Evolutionary conservation across 2,888 invertebrate species (phyloP).

Genomic region (Hirtodrosophila duncani): DNA sequence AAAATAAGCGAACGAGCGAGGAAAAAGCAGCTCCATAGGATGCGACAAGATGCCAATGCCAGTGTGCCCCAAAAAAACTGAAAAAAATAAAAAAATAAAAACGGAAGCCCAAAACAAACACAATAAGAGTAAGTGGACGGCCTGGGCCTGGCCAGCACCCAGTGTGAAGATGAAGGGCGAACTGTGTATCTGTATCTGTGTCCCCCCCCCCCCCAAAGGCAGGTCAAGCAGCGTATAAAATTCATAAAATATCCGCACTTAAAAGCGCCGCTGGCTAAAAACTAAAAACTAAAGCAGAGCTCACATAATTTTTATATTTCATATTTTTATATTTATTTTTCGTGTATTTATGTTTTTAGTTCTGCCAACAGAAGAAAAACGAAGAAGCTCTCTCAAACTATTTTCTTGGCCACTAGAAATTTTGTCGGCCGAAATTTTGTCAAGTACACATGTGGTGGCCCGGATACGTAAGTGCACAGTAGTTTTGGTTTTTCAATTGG

Average conservation of each 20-base stretch:
- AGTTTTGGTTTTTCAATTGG: no score
- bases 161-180: no score
- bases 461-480: no score
- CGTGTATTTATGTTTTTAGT: slow-evolving; percentile 34
- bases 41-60: slow-evolving; percentile 28
- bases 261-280: slow-evolving; percentile 46
- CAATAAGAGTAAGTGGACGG: slow-evolving; percentile 53
- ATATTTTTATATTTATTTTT: slow-evolving; percentile 20
- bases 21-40: slow-evolving; percentile 45
- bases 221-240: slow-evolving; percentile 67
- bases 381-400: no score
- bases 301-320: slow-evolving; percentile 11
- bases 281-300: slow-evolving; percentile 35
- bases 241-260: slow-evolving; percentile 72
- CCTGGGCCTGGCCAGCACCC: no score
- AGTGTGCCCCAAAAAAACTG: slow-evolving; percentile 17
- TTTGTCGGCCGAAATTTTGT: slow-evolving; percentile 52
- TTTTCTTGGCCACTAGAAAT: slow-evolving; percentile 30
- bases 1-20: slow-evolving; percentile 51
- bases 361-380: no score
- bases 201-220: no score
- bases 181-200: no score
- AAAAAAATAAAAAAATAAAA: slow-evolving; percentile 10
- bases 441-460: slow-evolving; percentile 61
- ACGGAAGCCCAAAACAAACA: slow-evolving; percentile 55